Evolutionary conservation across 2,888 invertebrate species (phyloP).

Genomic region (Cephus pygmeus): DNA sequence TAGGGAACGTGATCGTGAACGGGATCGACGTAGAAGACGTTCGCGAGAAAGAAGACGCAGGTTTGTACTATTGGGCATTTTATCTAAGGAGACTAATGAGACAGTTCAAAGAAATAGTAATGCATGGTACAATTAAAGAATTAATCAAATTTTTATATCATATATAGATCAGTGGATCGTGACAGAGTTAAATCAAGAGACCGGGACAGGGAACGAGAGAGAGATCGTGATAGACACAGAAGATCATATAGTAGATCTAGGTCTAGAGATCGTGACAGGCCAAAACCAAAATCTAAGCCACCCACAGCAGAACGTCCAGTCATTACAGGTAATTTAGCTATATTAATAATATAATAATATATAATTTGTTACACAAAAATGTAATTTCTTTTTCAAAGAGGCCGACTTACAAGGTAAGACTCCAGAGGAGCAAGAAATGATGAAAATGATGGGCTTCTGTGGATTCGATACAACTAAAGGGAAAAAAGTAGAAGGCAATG

Average conservation of each 20-base stretch:
- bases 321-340: conserved; percentile 57
- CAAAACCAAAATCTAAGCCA: conserved; percentile 60
- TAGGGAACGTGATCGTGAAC: conserved; percentile 67
- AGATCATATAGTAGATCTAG: conserved; percentile 65
- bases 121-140: not conserved
- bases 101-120: not conserved
- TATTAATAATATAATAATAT: not conserved
- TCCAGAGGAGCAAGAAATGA: conserved; percentile 93
- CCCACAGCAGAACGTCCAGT: conserved; percentile 62
- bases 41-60: conserved; percentile 63
- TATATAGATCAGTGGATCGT: conserved; percentile 53
- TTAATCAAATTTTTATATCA: not conserved
- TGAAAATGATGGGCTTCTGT: conserved; percentile 96
- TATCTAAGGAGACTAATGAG: not conserved
- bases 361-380: no score
- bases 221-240: conserved; percentile 67
- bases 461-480: conserved; percentile 96
- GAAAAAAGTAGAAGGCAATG: conserved; percentile 94
- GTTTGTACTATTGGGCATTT: conserved; percentile 27
- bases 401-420: conserved; percentile 91
- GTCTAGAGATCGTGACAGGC: conserved; percentile 65
- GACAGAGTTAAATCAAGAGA: conserved; percentile 62
- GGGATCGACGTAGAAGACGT: conserved; percentile 66
- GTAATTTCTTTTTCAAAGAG: conserved; percentile 69
- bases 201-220: conserved; percentile 64